Conservation (phyloP, 2,797 vertebrate genomes). For the Lepus oiostolus region DNA sequence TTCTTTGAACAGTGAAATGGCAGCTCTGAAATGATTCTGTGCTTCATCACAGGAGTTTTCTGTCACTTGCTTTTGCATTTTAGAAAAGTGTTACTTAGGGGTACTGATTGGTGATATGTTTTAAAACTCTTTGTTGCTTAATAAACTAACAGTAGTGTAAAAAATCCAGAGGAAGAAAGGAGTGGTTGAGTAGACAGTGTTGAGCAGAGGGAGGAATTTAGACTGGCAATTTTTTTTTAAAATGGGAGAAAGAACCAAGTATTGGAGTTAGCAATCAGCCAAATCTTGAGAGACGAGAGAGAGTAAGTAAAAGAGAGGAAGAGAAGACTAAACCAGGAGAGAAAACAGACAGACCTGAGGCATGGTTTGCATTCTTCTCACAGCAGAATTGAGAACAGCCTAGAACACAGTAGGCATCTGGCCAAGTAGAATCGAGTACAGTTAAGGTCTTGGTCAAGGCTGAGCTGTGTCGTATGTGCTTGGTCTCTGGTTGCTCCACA, state of each 20-base stretch:
- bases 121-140: neutral
- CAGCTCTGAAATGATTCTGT: neutral
- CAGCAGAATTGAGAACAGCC: conserved; percentile 46
- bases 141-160: neutral
- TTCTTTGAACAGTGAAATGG: neutral
- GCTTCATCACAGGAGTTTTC: neutral
- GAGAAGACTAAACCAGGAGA: neutral
- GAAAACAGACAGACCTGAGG: neutral
- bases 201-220: neutral
- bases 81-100: neutral
- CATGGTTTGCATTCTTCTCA: conserved; percentile 50
- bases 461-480: neutral
- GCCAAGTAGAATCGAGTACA: conserved; percentile 38
- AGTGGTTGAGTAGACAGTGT: neutral
- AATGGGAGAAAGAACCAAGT: neutral
- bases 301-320: neutral
- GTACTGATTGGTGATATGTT: conserved; percentile 29
- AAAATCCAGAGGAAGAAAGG: neutral
- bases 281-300: neutral
- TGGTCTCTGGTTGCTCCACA: neutral
- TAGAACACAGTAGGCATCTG: conserved; percentile 45
- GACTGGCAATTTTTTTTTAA: neutral
- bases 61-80: conserved; percentile 21
- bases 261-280: neutral
- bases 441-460: neutral